Evolutionary conservation across 2,888 invertebrate genomes (phyloP), one percentile per base, ranked within the genome.

Genomic region (Penaeus monodon): DNA sequence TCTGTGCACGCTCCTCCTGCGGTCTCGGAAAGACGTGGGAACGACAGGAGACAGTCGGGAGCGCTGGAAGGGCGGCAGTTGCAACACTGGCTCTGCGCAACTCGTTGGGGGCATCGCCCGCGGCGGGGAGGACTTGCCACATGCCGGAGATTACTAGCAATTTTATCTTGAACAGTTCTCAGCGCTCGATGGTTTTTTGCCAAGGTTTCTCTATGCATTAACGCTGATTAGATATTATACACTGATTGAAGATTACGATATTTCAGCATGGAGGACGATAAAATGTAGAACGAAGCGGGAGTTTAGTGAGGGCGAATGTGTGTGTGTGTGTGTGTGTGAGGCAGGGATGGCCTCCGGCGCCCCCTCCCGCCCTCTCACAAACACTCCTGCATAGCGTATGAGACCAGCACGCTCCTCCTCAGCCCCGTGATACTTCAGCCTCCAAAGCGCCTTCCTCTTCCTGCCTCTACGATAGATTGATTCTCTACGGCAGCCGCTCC

Each of bases 381-480:
- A 84, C 84, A 84, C 84, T 84, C 84, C 78, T 84, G 84, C 84
- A 84, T 84, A 84, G 84, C 84, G 78, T 84, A 84, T 84, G 84
- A 84, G 84, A 78, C 78, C 65, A 44, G 66, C 63, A 77, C 84
- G 66, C 70, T 77, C 49, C 77, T 33, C 33, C 33, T 33, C 33
- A 33, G 33, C 33, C 33, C 33, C 33, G 33, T 33, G 33, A 33
- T 33, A 33, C 33, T 33, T 33, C 33, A 33, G 33, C 33, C 33
- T 33, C 33, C 33, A 33, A 33, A 33, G 33, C 33, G 3, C 33
- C 33, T 33, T 84, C 65, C 78, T 84, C 66, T 68, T 78, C 65
- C 66, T 74, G 84, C 77, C 78, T 49, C 49, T 77, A 33, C 33
- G 33, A 33, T 33, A 33, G 33, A 33, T 33, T 33, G 33, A 33